Percentiles rank a stretch among this genome's conserved stretches.
Conservation (phyloP, 2,113 vertebrate genomes). For the Opisthocomus hoazin region DNA sequence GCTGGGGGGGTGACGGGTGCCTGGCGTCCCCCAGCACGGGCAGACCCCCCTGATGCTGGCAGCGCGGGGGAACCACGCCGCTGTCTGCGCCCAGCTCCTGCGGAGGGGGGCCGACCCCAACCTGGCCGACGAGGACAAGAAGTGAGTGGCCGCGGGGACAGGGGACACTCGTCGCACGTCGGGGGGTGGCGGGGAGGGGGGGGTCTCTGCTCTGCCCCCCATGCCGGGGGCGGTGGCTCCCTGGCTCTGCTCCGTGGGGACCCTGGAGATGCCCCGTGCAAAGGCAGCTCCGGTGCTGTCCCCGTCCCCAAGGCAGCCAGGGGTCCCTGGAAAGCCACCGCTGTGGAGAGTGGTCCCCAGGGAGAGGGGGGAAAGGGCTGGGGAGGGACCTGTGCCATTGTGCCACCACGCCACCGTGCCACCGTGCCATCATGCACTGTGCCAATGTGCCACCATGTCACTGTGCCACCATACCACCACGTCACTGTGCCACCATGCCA, state of each 20-base stretch:
- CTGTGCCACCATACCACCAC: too few species aligned
- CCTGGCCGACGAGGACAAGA: conserved; percentile 55
- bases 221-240: accelerated
- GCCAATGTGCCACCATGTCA: neutral
- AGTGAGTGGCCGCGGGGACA: conserved; percentile 38
- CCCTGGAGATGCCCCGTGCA: too few species aligned
- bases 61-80: conserved; percentile 41
- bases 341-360: neutral
- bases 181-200: neutral
- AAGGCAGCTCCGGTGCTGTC: neutral
- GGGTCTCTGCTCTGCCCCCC: neutral
- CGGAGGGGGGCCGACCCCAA: conserved; percentile 60
- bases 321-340: neutral
- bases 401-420: too few species aligned
- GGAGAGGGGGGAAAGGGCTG: accelerated
- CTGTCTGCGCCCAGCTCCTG: conserved; percentile 71
- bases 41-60: conserved; percentile 76
- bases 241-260: neutral
- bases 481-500: neutral
- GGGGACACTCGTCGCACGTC: neutral
- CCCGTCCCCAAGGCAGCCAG: neutral
- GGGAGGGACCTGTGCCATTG: too few species aligned
- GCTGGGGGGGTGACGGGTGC: neutral
- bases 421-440: neutral
- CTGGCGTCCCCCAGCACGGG: conserved; percentile 31